Evolutionary conservation across 2,888 invertebrate genomes (phyloP).

Genomic region (Camponotus fellah): DNA sequence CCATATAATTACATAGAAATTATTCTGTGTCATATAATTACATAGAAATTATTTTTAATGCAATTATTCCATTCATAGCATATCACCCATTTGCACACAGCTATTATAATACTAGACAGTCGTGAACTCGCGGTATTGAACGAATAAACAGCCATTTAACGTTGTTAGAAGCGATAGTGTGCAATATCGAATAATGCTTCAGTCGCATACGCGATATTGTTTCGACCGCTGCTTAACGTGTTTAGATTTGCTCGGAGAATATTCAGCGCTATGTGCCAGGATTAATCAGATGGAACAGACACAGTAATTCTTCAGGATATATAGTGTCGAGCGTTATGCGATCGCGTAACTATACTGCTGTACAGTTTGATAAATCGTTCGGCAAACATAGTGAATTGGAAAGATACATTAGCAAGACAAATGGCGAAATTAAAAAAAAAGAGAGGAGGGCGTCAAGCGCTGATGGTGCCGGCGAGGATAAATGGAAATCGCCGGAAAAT

Average conservation of each 20-base stretch:
- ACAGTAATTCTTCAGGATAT: conserved; percentile 63
- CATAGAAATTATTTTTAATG: neutral
- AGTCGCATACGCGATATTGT: conserved; percentile 19
- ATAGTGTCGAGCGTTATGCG: conserved; percentile 49
- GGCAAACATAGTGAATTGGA: conserved; percentile 56
- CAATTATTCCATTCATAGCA: neutral
- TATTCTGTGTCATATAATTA: neutral
- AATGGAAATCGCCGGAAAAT: conserved; percentile 39
- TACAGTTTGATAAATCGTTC: conserved; percentile 49
- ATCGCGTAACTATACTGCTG: conserved; percentile 9
- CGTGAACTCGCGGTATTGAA: conserved; percentile 17
- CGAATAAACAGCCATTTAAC: conserved; percentile 14
- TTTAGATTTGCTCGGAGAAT: conserved; percentile 22
- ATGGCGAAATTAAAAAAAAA: conserved; percentile 26
- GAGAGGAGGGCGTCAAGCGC: conserved; percentile 55
- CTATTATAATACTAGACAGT: neutral
- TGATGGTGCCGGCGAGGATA: conserved; percentile 39
- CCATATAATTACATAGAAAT: neutral
- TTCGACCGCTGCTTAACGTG: conserved; percentile 25
- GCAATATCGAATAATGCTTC: conserved; percentile 37
- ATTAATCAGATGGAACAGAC: conserved; percentile 68
- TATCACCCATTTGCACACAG: neutral
- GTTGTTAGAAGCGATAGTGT: neutral
- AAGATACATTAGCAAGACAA: conserved; percentile 55
- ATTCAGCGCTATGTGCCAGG: conserved; percentile 49